A percentile compares a stretch with the other conserved stretches of the same genome.
Conservation (phyloP, 2,113 vertebrate species). For the Nyctibius bracteatus region DNA sequence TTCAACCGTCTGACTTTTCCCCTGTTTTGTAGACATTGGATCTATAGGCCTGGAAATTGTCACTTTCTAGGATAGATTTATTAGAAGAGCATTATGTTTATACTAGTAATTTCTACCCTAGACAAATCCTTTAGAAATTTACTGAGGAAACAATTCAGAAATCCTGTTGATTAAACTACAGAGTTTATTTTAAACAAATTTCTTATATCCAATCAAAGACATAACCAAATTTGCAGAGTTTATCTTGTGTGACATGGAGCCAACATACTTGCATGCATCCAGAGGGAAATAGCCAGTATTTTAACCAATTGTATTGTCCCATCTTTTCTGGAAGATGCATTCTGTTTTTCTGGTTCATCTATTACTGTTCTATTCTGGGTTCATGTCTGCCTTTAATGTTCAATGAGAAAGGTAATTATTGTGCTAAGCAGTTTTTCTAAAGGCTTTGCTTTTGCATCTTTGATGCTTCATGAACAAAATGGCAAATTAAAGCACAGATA, state of each 20-base stretch:
- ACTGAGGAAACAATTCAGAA: not conserved
- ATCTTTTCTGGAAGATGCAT: constrained; percentile 22
- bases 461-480: constrained; percentile 34
- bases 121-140: not conserved
- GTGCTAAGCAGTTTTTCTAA: constrained; percentile 21
- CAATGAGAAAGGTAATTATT: constrained; percentile 33
- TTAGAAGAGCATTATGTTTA: not conserved
- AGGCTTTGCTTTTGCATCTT: constrained; percentile 19
- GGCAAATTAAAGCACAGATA: constrained; percentile 46
- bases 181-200: not conserved
- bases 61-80: not conserved
- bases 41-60: not conserved
- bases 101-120: not conserved
- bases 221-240: not conserved
- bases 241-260: not conserved
- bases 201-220: not conserved
- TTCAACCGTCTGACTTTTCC: not conserved
- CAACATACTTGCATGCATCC: not conserved
- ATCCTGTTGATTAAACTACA: not conserved
- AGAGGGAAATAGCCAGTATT: not conserved
- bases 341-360: constrained; percentile 34
- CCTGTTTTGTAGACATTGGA: not conserved
- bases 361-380: constrained; percentile 32
- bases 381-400: constrained; percentile 25
- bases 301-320: not conserved